Percentiles rank a stretch among this genome's conserved stretches.
Evolutionary conservation across 1,140 invertebrate genomes (phyloP).

Genomic region (Nebria ingens): DNA sequence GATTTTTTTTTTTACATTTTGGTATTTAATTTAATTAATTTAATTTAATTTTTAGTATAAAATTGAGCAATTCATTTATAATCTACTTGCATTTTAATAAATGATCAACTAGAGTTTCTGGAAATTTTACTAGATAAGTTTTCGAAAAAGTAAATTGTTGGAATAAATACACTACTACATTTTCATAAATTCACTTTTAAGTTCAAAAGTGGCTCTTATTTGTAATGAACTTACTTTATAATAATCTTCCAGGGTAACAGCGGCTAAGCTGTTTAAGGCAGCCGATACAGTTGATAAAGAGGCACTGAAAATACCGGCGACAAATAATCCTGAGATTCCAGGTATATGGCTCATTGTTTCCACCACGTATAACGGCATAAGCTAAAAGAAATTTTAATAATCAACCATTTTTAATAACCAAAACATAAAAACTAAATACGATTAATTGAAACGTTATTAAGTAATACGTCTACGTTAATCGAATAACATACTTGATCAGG

Average conservation of each 20-base stretch:
- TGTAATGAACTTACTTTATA: slow-evolving; percentile 38
- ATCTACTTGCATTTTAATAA: too few relatives aligned
- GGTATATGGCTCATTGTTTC: slow-evolving; percentile 55
- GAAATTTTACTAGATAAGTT: too few relatives aligned
- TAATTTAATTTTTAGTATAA: too few relatives aligned
- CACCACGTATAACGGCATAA: slow-evolving; percentile 70
- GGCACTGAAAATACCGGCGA: slow-evolving; percentile 74
- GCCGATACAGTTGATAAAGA: slow-evolving; percentile 79
- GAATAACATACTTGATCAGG: slow-evolving; percentile 35
- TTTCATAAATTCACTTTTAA: neutral
- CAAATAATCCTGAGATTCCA: slow-evolving; percentile 69
- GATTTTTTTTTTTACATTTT: too few relatives aligned
- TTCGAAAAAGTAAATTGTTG: too few relatives aligned
- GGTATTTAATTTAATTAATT: too few relatives aligned
- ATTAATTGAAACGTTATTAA: neutral
- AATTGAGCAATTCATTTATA: too few relatives aligned
- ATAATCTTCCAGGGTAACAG: slow-evolving; percentile 80
- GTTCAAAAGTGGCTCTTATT: too few relatives aligned
- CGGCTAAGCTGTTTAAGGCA: slow-evolving; percentile 71
- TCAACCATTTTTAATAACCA: neutral
- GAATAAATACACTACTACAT: neutral
- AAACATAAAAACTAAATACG: neutral
- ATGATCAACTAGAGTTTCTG: too few relatives aligned
- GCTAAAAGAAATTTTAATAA: slow-evolving; percentile 31
- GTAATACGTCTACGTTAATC: neutral